Percentiles rank a stretch among this genome's conserved stretches.
phyloP scores from a whole-genome alignment of 2,797 vertebrate genomes.

The Hydrocynus forskahlii region DNA sequence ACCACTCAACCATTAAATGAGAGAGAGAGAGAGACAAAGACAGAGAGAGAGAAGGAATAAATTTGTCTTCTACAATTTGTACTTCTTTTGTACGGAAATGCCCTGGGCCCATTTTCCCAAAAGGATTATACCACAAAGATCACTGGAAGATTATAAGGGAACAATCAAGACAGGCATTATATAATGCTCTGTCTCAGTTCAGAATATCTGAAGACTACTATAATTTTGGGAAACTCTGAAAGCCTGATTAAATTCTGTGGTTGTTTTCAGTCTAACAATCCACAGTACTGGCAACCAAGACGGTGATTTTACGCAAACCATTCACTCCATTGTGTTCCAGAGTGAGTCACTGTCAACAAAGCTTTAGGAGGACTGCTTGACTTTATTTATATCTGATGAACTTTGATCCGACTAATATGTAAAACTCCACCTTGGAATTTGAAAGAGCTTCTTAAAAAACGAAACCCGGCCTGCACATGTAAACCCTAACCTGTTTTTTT shows the following conservation, averaged over 20 bases:
- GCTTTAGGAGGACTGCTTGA: neutral
- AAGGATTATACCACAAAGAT: slow-evolving; percentile 5
- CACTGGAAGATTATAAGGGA: neutral
- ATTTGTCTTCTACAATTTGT: slow-evolving; percentile 24
- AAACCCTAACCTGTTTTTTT: neutral
- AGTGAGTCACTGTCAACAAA: neutral
- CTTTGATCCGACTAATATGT: neutral
- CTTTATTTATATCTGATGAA: too few relatives aligned
- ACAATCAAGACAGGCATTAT: neutral
- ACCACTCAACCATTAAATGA: slow-evolving; percentile 67
- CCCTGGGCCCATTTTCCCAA: slow-evolving; percentile 14
- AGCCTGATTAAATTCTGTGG: neutral
- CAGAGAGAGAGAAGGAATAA: slow-evolving; percentile 40
- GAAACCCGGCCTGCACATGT: neutral
- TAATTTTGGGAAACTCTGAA: neutral
- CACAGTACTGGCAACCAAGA: neutral
- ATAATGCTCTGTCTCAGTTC: neutral
- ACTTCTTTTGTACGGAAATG: slow-evolving; percentile 20
- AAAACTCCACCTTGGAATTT: neutral
- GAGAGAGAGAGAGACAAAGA: slow-evolving; percentile 63
- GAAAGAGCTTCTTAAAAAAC: neutral
- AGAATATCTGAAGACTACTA: neutral
- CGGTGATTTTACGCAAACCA: too few relatives aligned
- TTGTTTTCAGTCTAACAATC: neutral
- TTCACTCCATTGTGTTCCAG: too few relatives aligned